Percentiles rank a stretch among this genome's conserved stretches.
Conservation (phyloP, 2,888 invertebrate species). For the Hypomecis atomaria region DNA sequence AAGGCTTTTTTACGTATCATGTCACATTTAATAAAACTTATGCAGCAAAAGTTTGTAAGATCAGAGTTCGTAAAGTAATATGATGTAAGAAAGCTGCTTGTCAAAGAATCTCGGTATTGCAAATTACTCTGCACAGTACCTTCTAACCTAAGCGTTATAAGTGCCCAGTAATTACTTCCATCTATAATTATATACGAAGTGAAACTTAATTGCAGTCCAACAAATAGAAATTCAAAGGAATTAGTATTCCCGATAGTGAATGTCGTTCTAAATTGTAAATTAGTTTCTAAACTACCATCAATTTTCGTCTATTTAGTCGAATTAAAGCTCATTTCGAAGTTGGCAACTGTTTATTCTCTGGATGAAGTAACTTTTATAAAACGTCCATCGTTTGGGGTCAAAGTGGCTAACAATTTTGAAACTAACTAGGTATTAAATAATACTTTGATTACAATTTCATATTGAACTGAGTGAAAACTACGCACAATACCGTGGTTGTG, state of each 20-base stretch:
- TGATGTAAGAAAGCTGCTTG: too few relatives aligned
- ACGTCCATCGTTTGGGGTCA: conserved; percentile 24
- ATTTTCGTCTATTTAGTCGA: conserved; percentile 48
- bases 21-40: too few relatives aligned
- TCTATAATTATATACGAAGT: conserved; percentile 8
- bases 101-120: too few relatives aligned
- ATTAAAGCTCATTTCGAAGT: conserved; percentile 52
- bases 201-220: conserved; percentile 2
- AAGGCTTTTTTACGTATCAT: too few relatives aligned
- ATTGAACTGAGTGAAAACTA: background rate
- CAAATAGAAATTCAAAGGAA: conserved; percentile 46
- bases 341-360: conserved; percentile 43
- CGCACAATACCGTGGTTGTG: too few relatives aligned
- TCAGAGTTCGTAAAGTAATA: too few relatives aligned
- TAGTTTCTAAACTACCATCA: conserved; percentile 52
- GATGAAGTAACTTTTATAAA: conserved; percentile 36
- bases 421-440: conserved; percentile 15
- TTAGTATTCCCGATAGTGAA: conserved; percentile 44
- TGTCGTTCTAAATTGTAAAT: conserved; percentile 53
- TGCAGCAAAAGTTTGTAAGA: too few relatives aligned
- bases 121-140: too few relatives aligned
- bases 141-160: background rate
- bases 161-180: background rate
- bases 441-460: background rate
- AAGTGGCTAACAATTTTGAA: conserved; percentile 20